Evolutionary conservation across 1,140 invertebrate species (phyloP).

Genomic region (Bombus consobrinus): DNA sequence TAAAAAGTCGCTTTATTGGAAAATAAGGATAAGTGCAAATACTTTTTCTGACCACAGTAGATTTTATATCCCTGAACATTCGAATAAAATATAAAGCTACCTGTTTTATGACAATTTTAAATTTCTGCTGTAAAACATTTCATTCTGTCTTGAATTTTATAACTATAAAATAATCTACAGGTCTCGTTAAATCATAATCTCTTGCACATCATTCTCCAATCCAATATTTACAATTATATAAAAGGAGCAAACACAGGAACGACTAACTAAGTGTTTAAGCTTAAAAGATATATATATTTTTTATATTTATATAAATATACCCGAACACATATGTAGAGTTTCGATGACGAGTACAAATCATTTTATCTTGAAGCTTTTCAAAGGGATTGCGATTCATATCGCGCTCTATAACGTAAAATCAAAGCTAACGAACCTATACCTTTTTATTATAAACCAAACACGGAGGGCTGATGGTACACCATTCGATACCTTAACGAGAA

Average conservation of each 20-base stretch:
- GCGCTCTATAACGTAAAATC: background rate
- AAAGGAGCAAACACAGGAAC: background rate
- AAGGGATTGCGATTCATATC: background rate
- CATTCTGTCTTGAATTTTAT: too few species aligned
- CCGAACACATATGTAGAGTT: background rate
- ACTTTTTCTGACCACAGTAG: too few species aligned
- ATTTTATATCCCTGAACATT: too few species aligned
- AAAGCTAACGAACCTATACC: background rate
- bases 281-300: background rate
- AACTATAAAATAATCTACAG: background rate
- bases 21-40: too few species aligned
- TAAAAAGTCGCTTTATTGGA: too few species aligned
- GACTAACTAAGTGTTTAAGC: background rate
- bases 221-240: too few species aligned
- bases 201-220: background rate
- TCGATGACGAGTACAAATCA: background rate
- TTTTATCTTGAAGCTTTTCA: background rate
- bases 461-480: background rate
- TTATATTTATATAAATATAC: background rate
- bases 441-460: conserved; percentile 2
- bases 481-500: conserved; percentile 29
- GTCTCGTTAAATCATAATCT: background rate
- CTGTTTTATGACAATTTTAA: too few species aligned
- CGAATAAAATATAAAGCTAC: too few species aligned
- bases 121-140: too few species aligned